Percentiles rank a stretch among this genome's conserved stretches.
These are phyloP conservation scores for Cecidostiba fungosa DNA, from an alignment of 2,888 invertebrate genomes.

Conservation along the genomic window DNA sequence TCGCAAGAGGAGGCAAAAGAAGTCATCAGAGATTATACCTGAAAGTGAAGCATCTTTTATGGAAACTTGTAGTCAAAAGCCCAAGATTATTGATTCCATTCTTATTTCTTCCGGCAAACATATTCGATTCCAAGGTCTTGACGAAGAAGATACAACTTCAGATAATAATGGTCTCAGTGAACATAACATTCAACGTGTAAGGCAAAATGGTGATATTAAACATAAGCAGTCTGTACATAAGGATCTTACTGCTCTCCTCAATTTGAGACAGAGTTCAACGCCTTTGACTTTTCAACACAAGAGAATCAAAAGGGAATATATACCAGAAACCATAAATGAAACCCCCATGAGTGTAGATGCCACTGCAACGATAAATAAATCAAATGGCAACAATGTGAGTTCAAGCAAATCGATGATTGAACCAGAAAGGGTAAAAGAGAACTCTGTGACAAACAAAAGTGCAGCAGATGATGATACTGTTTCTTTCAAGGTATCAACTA, in stretches of 20 bases:
- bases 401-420: constrained; percentile 31
- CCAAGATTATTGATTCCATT: constrained; percentile 69
- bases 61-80: constrained; percentile 66
- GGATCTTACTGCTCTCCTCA: constrained; percentile 68
- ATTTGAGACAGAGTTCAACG: constrained; percentile 70
- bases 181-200: constrained; percentile 14
- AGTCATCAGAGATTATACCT: constrained; percentile 28
- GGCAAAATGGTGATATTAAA: constrained; percentile 19
- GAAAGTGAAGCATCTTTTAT: constrained; percentile 53
- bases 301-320: constrained; percentile 47
- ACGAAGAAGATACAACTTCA: constrained; percentile 61
- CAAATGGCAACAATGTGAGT: neutral
- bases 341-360: neutral
- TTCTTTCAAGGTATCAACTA: constrained; percentile 68
- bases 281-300: constrained; percentile 69
- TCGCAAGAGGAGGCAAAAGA: constrained; percentile 65
- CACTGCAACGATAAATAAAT: constrained; percentile 10
- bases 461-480: constrained; percentile 66
- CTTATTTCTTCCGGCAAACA: constrained; percentile 71
- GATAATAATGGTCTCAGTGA: constrained; percentile 23
- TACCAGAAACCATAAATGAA: constrained; percentile 44
- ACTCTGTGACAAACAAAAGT: constrained; percentile 51
- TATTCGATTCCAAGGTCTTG: constrained; percentile 70
- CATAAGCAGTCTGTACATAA: constrained; percentile 49
- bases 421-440: constrained; percentile 35